These are phyloP conservation scores for Hirudo medicinalis DNA, from an alignment of 1,140 invertebrate genomes.

Conservation along the genomic window DNA sequence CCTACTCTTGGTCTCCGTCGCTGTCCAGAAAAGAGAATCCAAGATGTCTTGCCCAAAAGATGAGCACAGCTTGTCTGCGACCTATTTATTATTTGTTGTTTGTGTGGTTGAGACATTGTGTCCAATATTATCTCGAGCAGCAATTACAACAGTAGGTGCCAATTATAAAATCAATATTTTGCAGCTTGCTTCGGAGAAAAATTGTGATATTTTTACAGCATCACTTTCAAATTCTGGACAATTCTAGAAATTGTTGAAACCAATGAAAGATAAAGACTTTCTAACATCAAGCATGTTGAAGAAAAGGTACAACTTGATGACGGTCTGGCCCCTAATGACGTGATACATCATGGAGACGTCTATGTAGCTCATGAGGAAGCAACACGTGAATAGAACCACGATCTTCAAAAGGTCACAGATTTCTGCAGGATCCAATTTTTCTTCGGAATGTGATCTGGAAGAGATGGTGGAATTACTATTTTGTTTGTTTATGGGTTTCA, in stretches of 20 bases:
- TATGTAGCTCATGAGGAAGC: constrained; percentile 68
- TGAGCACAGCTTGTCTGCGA: constrained; percentile 83
- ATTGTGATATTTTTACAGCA: too few species aligned
- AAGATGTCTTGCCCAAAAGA: constrained; percentile 96
- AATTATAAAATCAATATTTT: too few species aligned
- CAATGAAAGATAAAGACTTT: not conserved
- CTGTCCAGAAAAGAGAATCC: constrained; percentile 93
- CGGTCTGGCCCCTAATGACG: constrained; percentile 91
- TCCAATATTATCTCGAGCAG: too few species aligned
- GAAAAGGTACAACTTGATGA: constrained; percentile 98
- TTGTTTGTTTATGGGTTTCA: too few species aligned
- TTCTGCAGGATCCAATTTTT: constrained; percentile 67
- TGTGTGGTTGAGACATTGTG: too few species aligned
- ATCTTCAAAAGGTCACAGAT: constrained; percentile 92
- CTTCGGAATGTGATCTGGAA: constrained; percentile 16
- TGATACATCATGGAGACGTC: constrained; percentile 98
- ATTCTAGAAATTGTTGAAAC: not conserved
- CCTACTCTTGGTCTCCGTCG: constrained; percentile 72
- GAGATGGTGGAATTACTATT: too few species aligned
- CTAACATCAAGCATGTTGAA: constrained; percentile 95
- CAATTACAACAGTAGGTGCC: too few species aligned
- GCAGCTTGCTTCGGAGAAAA: too few species aligned
- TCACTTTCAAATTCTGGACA: too few species aligned
- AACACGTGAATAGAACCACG: constrained; percentile 68
- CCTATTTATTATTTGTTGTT: constrained; percentile 27